Conservation (phyloP, 1,140 invertebrate species). For the Pogonomyrmex barbatus region DNA sequence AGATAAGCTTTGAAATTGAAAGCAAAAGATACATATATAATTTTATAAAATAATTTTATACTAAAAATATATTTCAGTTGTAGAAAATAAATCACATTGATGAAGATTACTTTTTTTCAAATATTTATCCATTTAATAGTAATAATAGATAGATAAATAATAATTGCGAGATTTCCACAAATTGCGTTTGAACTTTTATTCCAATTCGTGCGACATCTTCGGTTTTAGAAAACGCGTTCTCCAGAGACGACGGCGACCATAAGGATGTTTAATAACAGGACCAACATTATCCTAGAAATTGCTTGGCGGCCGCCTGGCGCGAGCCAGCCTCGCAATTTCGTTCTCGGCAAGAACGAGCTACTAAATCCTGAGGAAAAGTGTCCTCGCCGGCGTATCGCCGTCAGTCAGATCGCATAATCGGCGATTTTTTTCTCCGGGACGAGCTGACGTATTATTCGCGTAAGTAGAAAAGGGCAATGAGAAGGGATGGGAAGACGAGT, state of each 20-base stretch:
- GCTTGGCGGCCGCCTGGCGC: conserved; percentile 24
- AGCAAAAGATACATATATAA: no score
- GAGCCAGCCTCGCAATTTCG: conserved; percentile 51
- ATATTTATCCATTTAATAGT: no score
- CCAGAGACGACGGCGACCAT: not conserved
- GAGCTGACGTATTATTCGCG: conserved; percentile 40
- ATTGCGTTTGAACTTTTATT: not conserved
- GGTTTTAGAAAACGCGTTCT: conserved; percentile 16
- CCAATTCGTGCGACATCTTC: not conserved
- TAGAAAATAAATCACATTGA: no score
- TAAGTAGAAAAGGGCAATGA: conserved; percentile 15
- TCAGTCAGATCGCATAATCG: conserved; percentile 67
- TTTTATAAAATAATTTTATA: no score
- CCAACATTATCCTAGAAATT: conserved; percentile 60
- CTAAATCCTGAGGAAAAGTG: conserved; percentile 51
- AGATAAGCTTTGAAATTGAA: no score
- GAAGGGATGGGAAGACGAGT: conserved; percentile 55
- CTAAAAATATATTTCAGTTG: no score
- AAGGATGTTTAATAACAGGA: conserved; percentile 51
- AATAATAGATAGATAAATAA: no score
- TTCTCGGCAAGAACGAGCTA: conserved; percentile 39
- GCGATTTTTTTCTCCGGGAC: conserved; percentile 61
- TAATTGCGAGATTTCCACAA: not conserved
- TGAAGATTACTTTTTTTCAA: no score
- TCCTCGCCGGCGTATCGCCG: conserved; percentile 49